Base-by-base conservation (phyloP, 2,888 invertebrate genomes). In the Metalampra italica region DNA sequence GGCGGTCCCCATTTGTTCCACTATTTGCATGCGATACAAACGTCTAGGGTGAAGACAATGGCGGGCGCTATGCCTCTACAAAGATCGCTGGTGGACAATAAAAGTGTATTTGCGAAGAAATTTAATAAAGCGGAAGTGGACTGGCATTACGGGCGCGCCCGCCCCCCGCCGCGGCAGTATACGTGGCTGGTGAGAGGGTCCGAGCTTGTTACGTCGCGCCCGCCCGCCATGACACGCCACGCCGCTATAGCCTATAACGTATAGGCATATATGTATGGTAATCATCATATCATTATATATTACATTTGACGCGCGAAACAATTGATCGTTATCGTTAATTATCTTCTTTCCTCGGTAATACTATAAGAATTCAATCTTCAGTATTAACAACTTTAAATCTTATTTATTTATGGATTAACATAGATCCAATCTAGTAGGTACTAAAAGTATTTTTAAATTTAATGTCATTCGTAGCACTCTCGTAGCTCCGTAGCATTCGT, bases 81-180 rank as follows among this genome's bases (percentile, higher is more conserved):
- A 79, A 82, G 84, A 83, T 82, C 82, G 78, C 72, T 69, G 81
- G 77, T 66, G 70, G 75, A 77, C 84, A 85, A 83, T 89, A 89
- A 89, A 88, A 87, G 78, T 82, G 81, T 88, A 82, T 88, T 89
- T 88, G 88, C 86, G 76, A 86, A 87, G 89, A 89, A 88, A 89
- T 89, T 88, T 89, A 89, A 88, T 89, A 89, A 88, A 80, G 88
- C 85, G 86, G 87, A 89, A 89, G 82, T 81, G 82, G 82, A 80
- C 76, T 71, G 73, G 78, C 71, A 80, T 84, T 83, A 82, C 68
- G 76, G 77, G 68, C 71, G 66, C 70, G 68, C 75, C 78, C 75
- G 7, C 39, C 69, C 62, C 57, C 62, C 62, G 61, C 62, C 61
- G 59, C 13, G 2, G 7, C 12, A 5, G 13, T 30, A 13, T 59